Evolutionary conservation across 2,797 vertebrate genomes (phyloP).

Genomic region (Scyliorhinus canicula): DNA sequence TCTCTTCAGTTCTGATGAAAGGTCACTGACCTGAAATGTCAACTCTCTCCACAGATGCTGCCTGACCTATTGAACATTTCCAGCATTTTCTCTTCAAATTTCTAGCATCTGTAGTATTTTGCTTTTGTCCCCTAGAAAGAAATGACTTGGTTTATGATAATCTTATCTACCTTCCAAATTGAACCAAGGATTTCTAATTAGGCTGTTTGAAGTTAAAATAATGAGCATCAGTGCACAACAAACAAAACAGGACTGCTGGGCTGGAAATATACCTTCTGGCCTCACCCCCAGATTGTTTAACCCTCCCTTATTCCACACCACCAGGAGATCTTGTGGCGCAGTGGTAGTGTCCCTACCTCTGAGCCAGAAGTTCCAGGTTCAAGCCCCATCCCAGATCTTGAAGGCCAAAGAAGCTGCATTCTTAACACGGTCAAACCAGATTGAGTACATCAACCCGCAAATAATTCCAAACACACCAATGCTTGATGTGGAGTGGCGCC

Average conservation of each 20-base stretch:
- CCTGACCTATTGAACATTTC: background rate
- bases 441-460: too few species aligned
- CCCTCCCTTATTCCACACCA: background rate
- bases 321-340: too few species aligned
- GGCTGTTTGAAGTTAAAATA: background rate
- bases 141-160: background rate
- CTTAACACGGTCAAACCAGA: too few species aligned
- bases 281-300: background rate
- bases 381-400: too few species aligned
- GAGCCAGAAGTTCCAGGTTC: too few species aligned
- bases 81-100: background rate
- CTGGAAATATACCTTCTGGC: background rate
- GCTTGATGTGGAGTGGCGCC: too few species aligned
- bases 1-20: background rate
- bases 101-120: background rate
- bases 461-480: too few species aligned
- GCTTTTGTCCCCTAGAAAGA: background rate
- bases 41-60: background rate
- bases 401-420: too few species aligned
- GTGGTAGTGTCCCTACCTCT: too few species aligned
- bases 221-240: background rate
- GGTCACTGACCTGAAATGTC: background rate
- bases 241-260: background rate
- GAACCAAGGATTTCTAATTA: background rate
- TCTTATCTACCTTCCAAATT: background rate